Percentiles rank a stretch among this genome's conserved stretches.
Evolutionary conservation across 1,140 invertebrate genomes (phyloP).

Genomic region (Ephestia elutella): DNA sequence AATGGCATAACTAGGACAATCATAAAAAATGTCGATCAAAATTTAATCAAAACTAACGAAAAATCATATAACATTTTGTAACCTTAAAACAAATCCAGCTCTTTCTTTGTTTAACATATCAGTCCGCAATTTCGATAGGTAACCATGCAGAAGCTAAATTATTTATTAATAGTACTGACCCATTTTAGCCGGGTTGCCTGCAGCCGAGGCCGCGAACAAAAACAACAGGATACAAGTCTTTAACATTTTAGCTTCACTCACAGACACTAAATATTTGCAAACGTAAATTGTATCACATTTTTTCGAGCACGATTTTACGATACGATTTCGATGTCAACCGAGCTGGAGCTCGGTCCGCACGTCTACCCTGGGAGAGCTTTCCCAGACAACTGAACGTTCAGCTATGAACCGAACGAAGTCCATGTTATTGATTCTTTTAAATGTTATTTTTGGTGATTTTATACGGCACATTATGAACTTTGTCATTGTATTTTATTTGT

Average conservation of each 20-base stretch:
- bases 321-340: background rate
- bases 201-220: conserved; percentile 26
- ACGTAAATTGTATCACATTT: conserved; percentile 34
- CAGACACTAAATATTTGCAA: conserved; percentile 30
- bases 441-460: conserved; percentile 68
- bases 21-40: too few relatives aligned
- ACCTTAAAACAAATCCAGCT: background rate
- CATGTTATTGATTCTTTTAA: conserved; percentile 70
- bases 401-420: conserved; percentile 38
- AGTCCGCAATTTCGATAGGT: conserved; percentile 28
- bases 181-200: conserved; percentile 59
- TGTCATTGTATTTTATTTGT: conserved; percentile 4
- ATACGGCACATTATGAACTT: conserved; percentile 10
- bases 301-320: conserved; percentile 17
- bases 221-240: conserved; percentile 28
- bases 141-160: conserved; percentile 36
- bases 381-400: conserved; percentile 51
- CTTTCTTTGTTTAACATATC: conserved; percentile 12
- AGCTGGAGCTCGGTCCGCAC: conserved; percentile 15
- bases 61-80: too few relatives aligned
- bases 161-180: conserved; percentile 50
- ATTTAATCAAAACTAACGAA: too few relatives aligned
- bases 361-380: conserved; percentile 38
- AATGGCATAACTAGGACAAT: too few relatives aligned
- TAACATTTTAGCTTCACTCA: conserved; percentile 40